Percentiles rank a stretch among this genome's conserved stretches.
Conservation (phyloP, 2,797 vertebrate species). For the Hydrolagus colliei region DNA sequence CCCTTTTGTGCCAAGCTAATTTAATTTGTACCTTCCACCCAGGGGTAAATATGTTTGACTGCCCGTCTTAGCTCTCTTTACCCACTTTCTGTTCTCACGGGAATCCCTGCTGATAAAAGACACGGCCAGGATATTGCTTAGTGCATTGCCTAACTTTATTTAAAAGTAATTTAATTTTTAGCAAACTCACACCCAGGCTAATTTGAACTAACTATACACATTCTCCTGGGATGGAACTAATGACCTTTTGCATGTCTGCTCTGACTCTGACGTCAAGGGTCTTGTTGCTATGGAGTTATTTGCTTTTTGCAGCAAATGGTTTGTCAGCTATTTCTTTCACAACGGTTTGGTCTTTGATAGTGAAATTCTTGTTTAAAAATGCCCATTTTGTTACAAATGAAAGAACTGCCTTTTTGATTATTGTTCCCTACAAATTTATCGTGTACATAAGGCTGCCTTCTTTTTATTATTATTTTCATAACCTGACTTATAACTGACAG, state of each 20-base stretch:
- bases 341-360: slow-evolving; percentile 40
- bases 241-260: slow-evolving; percentile 84
- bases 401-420: neutral
- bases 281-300: slow-evolving; percentile 75
- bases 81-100: slow-evolving; percentile 87
- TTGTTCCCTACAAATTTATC: neutral
- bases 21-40: slow-evolving; percentile 99
- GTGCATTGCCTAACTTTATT: slow-evolving; percentile 77
- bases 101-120: slow-evolving; percentile 69
- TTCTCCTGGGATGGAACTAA: slow-evolving; percentile 69
- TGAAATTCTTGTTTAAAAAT: slow-evolving; percentile 18
- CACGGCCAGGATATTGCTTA: slow-evolving; percentile 75
- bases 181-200: slow-evolving; percentile 62
- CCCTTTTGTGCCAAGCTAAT: slow-evolving; percentile 92
- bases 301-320: slow-evolving; percentile 76
- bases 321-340: slow-evolving; percentile 50
- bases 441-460: slow-evolving; percentile 45
- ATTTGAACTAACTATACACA: slow-evolving; percentile 61
- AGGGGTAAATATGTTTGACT: slow-evolving; percentile 98
- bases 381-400: neutral
- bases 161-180: slow-evolving; percentile 93
- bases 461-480: slow-evolving; percentile 34
- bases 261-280: slow-evolving; percentile 83
- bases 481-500: slow-evolving; percentile 52
- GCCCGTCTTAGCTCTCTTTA: slow-evolving; percentile 72